These are phyloP conservation scores for Poecilia wingei DNA, from an alignment of 2,797 vertebrate species.

Conservation along the genomic window DNA sequence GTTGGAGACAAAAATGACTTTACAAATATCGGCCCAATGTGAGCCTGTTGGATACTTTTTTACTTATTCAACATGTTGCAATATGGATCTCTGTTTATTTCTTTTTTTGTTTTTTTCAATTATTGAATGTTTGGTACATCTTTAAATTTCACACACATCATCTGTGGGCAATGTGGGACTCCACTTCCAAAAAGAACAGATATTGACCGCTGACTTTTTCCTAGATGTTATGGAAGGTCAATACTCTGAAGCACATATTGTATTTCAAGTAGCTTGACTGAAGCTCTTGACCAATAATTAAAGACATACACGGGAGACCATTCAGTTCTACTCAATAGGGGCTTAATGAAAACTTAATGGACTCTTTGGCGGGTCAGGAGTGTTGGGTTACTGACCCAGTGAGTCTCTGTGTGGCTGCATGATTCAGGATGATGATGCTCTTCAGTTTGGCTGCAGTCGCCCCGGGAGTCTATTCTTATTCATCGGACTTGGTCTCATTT, in stretches of 20 bases:
- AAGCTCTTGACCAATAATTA: constrained; percentile 41
- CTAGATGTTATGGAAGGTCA: constrained; percentile 40
- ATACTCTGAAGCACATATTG: constrained; percentile 30
- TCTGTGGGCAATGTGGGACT: neutral
- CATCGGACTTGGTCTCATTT: constrained; percentile 48
- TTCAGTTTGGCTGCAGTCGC: constrained; percentile 23
- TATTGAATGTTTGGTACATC: neutral
- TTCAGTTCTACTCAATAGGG: constrained; percentile 40
- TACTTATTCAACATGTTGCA: neutral
- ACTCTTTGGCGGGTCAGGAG: constrained; percentile 42
- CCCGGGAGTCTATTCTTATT: constrained; percentile 40
- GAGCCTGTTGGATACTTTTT: neutral
- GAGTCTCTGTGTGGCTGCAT: constrained; percentile 31
- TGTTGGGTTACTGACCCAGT: constrained; percentile 37
- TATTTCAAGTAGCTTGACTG: constrained; percentile 37
- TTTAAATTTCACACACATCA: neutral
- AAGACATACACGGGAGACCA: constrained; percentile 20
- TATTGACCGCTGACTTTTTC: constrained; percentile 38
- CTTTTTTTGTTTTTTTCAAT: neutral
- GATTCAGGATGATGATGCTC: constrained; percentile 28
- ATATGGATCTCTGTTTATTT: neutral
- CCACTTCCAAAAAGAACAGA: constrained; percentile 1
- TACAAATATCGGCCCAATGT: neutral
- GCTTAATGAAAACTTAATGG: constrained; percentile 69
- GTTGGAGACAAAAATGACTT: neutral